phyloP scores from a whole-genome alignment of 2,113 vertebrate species.

The Entomyzon cyanotis region DNA sequence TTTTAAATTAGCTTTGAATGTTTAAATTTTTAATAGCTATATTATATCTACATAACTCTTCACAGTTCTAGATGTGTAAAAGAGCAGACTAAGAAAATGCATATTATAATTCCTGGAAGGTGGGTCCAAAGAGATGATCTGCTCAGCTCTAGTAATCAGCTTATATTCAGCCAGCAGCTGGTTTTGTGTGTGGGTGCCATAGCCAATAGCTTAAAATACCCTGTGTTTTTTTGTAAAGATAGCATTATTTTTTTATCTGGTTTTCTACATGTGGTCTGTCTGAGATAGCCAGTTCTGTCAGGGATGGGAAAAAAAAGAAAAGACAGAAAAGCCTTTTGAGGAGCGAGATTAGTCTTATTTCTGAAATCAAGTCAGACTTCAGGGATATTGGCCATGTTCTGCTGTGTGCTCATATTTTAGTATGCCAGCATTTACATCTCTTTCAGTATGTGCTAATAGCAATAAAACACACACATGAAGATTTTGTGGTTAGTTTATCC shows the following conservation, averaged over 20 bases:
- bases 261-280: not conserved
- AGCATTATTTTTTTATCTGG: not conserved
- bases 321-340: not conserved
- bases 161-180: not conserved
- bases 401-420: not conserved
- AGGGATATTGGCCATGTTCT: not conserved
- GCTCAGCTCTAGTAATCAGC: not conserved
- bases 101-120: not conserved
- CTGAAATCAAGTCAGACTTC: not conserved
- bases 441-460: not conserved
- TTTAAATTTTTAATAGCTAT: not conserved
- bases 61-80: not conserved
- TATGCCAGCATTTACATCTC: not conserved
- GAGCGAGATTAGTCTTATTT: not conserved
- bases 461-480: not conserved
- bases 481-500: not conserved
- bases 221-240: not conserved
- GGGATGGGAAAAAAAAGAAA: not conserved
- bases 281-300: not conserved
- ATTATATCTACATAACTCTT: not conserved
- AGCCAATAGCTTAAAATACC: not conserved
- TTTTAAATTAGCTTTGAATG: not conserved
- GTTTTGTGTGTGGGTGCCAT: rapidly evolving
- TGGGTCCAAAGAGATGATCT: not conserved
- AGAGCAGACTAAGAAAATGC: not conserved